Base-by-base conservation (phyloP, 1,140 invertebrate species). In the Antheraea mylitta region DNA sequence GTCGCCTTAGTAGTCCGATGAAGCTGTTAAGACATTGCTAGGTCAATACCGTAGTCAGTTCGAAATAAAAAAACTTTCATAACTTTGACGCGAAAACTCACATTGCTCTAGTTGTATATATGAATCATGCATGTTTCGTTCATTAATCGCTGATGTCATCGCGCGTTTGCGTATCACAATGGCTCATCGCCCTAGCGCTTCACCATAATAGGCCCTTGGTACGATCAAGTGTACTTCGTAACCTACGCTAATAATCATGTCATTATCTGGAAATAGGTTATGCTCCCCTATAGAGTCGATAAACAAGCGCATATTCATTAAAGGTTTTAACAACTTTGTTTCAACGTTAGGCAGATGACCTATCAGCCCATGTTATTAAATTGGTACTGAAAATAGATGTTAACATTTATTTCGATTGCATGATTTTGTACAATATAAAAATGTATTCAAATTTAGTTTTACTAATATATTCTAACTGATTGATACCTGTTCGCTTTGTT, bases 81-180 rank as follows among this genome's bases (percentile, higher is more conserved):
- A n/a, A 16, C 5, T 53, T 53, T 53, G 45, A 53, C 16, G 45
- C 45, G 45, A n/a, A 5, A 9, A n/a, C 16, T 13, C 10, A 5
- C 4, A n/a, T 53, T 53, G 45, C 45, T 53, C 16, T n/a, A 53
- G 45, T 53, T 53, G 16, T 53, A 13, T 53, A 53, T 53, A 53
- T 53, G 45, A 53, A 6, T 53, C 63, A 16, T 72, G 72, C 71
- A 76, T 74, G 76, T 77, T 75, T 64, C 58, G 74, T 74, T 79
- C 71, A 77, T 74, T 78, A 78, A 77, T 75, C 72, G 77, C 74
- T 78, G 77, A 79, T 79, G 79, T 84, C 79, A 78, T 62, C 67
- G 42, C 64, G 36, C 36, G 53, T 48, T 38, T n/a, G 18, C 37
- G 65, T 53, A 16, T 37, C 48, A 66, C 65, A 59, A 58, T 37